Percentiles rank a stretch among this genome's conserved stretches.
Conservation (phyloP, 2,888 invertebrate species). For the Gonocerus acuteangulatus region DNA sequence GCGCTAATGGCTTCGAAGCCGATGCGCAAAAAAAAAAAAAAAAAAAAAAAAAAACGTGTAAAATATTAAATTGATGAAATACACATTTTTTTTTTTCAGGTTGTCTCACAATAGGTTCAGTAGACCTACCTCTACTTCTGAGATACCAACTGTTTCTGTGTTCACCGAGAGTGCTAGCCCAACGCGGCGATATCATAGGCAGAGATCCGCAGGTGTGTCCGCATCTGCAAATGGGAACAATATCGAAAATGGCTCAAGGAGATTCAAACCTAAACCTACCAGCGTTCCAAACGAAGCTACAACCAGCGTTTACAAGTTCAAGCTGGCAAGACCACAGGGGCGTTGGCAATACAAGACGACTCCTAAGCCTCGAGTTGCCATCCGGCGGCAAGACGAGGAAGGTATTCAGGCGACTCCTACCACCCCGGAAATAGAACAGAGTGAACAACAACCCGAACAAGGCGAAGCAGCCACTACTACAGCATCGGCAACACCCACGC, state of each 20-base stretch:
- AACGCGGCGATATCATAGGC: constrained; percentile 58
- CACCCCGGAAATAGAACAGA: constrained; percentile 29
- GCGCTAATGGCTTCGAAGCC: no score
- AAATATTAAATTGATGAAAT: no score
- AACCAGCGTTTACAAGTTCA: constrained; percentile 68
- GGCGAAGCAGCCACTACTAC: constrained; percentile 16
- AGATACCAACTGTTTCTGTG: constrained; percentile 33
- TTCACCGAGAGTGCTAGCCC: constrained; percentile 28
- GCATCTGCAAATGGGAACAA: constrained; percentile 25
- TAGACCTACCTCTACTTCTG: constrained; percentile 24
- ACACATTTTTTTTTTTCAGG: constrained; percentile 12
- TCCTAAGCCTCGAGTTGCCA: constrained; percentile 75
- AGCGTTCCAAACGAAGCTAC: constrained; percentile 42
- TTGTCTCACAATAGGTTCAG: constrained; percentile 32
- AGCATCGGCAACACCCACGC: constrained; percentile 43
- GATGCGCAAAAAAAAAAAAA: no score
- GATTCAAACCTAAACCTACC: constrained; percentile 37
- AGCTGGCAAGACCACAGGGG: constrained; percentile 71
- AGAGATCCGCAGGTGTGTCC: constrained; percentile 46
- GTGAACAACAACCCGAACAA: constrained; percentile 30
- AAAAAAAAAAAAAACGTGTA: no score
- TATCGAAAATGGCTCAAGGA: constrained; percentile 33
- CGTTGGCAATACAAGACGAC: constrained; percentile 88
- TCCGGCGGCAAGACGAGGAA: constrained; percentile 55
- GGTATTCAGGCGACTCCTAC: constrained; percentile 28